Evolutionary conservation across 2,888 invertebrate species (phyloP), one percentile per base, ranked within the genome.

Genomic region (Rhagium mordax): DNA sequence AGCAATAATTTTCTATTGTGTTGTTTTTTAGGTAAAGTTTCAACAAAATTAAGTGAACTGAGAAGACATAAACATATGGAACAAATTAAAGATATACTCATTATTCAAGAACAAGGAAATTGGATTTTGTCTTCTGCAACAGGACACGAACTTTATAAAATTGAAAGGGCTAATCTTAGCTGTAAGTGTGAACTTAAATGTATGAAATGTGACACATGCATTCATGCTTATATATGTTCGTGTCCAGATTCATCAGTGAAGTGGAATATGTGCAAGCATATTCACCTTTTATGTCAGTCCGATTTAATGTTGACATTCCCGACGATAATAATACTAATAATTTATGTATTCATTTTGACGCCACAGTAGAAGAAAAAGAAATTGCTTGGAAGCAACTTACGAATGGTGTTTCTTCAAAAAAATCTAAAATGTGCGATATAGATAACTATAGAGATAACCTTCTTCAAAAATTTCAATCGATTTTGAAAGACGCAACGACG

Each of bases 161-260:
- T 74, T 41, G 41, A 67, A 41, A 27, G 16, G 70, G 16, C 21
- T 2, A 60, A 59, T 33, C 7, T 18, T 8, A 15, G 8, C n/a
- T 76, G 76, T 72, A 48, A 48, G 15, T 78, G 78, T 47, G 41
- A 70, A 29, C 51, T 76, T 18, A 20, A 8, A 24, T 76, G 74
- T 27, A 3, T 10, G 2, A 60, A 72, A 15, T 78, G 75, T 70
- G 27, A 74, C n/a, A 18, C 61, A 18, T 78, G 76, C 41, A 64
- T 76, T 7, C 76, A 78, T 59, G 29, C 16, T 18, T 78, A 73
- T 62, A 59, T 27, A n/a, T 78, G 76, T 47, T 60, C 72, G n/a
- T 77, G 77, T 51, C 33, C 71, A 8, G 74, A 76, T 64, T 72
- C 16, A 13, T 21, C 62, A 20, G 68, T 76, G 29, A 3, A n/a